phyloP scores from a whole-genome alignment of 2,797 vertebrate genomes.

The Acanthurus leucopareius region DNA sequence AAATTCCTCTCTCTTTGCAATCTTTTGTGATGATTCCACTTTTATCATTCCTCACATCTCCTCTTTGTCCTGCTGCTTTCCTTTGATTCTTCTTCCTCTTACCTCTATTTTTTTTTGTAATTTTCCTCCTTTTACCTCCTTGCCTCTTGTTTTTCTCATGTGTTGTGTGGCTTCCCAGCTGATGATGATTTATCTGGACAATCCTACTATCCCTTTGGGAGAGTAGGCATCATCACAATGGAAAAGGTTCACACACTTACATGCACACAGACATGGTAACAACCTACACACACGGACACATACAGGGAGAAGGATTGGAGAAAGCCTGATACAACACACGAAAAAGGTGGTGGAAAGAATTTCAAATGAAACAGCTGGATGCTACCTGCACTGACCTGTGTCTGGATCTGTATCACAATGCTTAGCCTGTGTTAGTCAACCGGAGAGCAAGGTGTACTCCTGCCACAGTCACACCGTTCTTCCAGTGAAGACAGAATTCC shows the following conservation, averaged over 20 bases:
- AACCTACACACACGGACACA: slow-evolving; percentile 3
- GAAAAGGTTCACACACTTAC: slow-evolving; percentile 55
- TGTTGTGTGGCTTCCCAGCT: slow-evolving; percentile 63
- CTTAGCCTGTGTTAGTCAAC: slow-evolving; percentile 62
- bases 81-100: slow-evolving; percentile 35
- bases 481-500: slow-evolving; percentile 23
- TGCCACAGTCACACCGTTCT: slow-evolving; percentile 32
- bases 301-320: background rate
- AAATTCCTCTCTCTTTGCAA: slow-evolving; percentile 32
- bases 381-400: slow-evolving; percentile 64
- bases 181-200: slow-evolving; percentile 80
- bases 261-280: slow-evolving; percentile 61
- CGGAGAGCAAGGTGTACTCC: slow-evolving; percentile 43
- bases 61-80: slow-evolving; percentile 2
- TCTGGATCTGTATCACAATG: slow-evolving; percentile 42
- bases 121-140: background rate
- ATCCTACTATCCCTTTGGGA: slow-evolving; percentile 74
- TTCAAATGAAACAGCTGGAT: slow-evolving; percentile 64
- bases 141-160: slow-evolving; percentile 24
- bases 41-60: slow-evolving; percentile 38
- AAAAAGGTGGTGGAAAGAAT: slow-evolving; percentile 15
- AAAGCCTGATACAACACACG: slow-evolving; percentile 25
- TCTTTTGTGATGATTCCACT: slow-evolving; percentile 28
- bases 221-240: slow-evolving; percentile 53
- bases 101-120: slow-evolving; percentile 11